These are phyloP conservation scores for Cheilosia grossa DNA, from an alignment of 2,888 invertebrate species.

Conservation along the genomic window DNA sequence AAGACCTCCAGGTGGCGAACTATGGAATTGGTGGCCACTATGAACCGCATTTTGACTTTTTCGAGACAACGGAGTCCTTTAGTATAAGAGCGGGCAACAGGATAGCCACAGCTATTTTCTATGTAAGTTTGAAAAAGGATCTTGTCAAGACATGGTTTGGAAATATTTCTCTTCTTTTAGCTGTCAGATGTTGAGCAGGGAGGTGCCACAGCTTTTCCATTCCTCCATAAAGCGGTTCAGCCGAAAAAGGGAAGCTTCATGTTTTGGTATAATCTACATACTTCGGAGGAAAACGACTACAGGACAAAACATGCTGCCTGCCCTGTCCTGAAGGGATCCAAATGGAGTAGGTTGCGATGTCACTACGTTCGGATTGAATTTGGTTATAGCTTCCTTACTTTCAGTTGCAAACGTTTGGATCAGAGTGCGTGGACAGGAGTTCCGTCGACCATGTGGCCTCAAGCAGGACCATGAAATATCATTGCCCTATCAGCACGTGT, in stretches of 20 bases:
- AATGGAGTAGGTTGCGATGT: conserved; percentile 73
- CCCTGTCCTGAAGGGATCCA: conserved; percentile 80
- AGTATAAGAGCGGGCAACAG: conserved; percentile 88
- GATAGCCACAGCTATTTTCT: conserved; percentile 97
- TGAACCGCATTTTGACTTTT: conserved; percentile 86
- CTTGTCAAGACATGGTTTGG: conserved; percentile 67
- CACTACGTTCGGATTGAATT: background rate
- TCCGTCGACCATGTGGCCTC: conserved; percentile 85
- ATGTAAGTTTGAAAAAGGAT: conserved; percentile 87
- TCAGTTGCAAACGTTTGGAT: conserved; percentile 94
- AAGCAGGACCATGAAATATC: conserved; percentile 78
- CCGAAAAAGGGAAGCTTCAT: conserved; percentile 88
- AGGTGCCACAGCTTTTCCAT: conserved; percentile 98
- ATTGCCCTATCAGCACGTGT: conserved; percentile 69
- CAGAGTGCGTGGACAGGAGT: conserved; percentile 92
- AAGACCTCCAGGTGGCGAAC: conserved; percentile 87
- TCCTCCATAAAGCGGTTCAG: conserved; percentile 91
- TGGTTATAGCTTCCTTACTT: conserved; percentile 55
- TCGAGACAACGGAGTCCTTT: conserved; percentile 84
- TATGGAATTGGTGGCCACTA: conserved; percentile 90
- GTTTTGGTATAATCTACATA: conserved; percentile 81
- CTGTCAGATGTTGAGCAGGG: conserved; percentile 98
- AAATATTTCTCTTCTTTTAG: conserved; percentile 84
- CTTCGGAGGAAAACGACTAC: conserved; percentile 78
- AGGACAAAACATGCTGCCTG: conserved; percentile 81